phyloP scores from a whole-genome alignment of 2,888 invertebrate genomes.

The Tupiocoris notatus region DNA sequence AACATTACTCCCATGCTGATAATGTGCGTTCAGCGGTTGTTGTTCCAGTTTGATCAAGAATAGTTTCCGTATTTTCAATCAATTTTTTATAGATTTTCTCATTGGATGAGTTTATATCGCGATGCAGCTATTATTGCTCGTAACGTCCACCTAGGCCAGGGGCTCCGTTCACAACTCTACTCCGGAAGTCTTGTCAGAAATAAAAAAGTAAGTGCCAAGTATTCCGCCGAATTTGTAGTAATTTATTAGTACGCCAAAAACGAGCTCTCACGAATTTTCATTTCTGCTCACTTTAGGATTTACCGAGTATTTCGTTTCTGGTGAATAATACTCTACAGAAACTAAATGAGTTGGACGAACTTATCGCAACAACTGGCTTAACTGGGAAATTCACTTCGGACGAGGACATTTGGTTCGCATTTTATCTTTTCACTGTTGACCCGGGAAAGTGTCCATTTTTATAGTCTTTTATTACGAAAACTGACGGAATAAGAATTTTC shows the following conservation, averaged over 20 bases:
- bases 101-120: constrained; percentile 18
- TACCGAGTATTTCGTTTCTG: constrained; percentile 23
- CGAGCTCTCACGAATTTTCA: not conserved
- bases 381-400: not conserved
- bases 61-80: too few relatives aligned
- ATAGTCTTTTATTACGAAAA: too few relatives aligned
- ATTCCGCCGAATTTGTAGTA: too few relatives aligned
- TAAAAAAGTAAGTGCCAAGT: constrained; percentile 18
- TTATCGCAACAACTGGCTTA: constrained; percentile 11
- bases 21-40: too few relatives aligned
- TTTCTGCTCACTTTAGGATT: not conserved
- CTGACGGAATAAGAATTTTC: too few relatives aligned
- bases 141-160: constrained; percentile 19
- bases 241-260: too few relatives aligned
- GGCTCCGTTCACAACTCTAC: constrained; percentile 27
- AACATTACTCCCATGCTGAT: too few relatives aligned
- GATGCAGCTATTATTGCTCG: constrained; percentile 15
- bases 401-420: not conserved
- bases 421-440: too few relatives aligned
- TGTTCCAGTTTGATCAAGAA: too few relatives aligned
- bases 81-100: too few relatives aligned
- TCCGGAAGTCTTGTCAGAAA: not conserved
- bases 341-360: constrained; percentile 17
- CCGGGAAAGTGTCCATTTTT: too few relatives aligned
- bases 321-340: constrained; percentile 21